Evolutionary conservation across 2,888 invertebrate genomes (phyloP).

Genomic region (Perizoma affinitatum): DNA sequence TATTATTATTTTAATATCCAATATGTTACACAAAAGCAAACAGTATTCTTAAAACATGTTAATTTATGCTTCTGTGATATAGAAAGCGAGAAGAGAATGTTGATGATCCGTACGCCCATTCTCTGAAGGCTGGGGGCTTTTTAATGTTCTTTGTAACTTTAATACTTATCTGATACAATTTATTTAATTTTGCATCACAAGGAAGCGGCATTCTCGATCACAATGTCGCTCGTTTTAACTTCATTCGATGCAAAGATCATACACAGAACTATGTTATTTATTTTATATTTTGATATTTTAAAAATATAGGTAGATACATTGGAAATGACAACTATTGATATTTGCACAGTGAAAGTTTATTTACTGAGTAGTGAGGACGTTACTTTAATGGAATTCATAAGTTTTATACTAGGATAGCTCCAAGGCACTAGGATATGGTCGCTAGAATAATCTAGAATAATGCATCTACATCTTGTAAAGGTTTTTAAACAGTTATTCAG

Average conservation of each 20-base stretch:
- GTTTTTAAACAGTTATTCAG: too few relatives aligned
- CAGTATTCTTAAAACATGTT: background rate
- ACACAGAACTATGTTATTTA: constrained; percentile 28
- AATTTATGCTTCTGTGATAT: background rate
- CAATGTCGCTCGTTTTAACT: too few relatives aligned
- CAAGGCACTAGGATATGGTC: background rate
- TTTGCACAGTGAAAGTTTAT: constrained; percentile 33
- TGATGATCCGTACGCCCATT: background rate
- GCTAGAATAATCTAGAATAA: too few relatives aligned
- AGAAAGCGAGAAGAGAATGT: background rate
- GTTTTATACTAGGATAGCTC: too few relatives aligned
- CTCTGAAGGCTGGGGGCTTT: background rate
- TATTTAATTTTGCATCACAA: constrained; percentile 13
- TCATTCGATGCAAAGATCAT: constrained; percentile 3
- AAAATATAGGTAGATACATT: constrained; percentile 24
- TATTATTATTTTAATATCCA: background rate
- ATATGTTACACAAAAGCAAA: background rate
- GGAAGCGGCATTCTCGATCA: background rate
- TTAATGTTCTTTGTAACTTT: background rate
- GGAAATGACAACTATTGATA: constrained; percentile 33
- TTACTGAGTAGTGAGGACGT: constrained; percentile 14
- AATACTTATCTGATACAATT: background rate
- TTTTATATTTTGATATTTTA: constrained; percentile 43
- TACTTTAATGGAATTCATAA: too few relatives aligned
- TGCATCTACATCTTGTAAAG: too few relatives aligned